Percentiles rank a stretch among this genome's conserved stretches.
Conservation (phyloP, 2,113 vertebrate genomes). For the Pedionomus torquatus region DNA sequence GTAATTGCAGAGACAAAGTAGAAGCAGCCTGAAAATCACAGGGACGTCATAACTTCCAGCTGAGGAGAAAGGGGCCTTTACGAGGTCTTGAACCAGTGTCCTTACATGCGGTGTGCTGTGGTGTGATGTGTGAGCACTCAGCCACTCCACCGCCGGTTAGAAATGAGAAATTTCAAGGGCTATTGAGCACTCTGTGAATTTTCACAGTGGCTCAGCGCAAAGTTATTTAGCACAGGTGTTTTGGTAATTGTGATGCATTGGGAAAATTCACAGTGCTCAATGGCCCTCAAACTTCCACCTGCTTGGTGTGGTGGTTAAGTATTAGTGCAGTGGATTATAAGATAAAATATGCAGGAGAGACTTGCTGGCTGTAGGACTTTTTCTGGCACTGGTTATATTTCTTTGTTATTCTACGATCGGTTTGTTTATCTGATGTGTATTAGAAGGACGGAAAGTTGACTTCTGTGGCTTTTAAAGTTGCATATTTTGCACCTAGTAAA, state of each 20-base stretch:
- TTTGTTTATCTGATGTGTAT: not conserved
- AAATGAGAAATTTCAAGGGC: conserved; percentile 70
- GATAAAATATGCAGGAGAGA: conserved; percentile 29
- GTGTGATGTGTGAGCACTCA: not conserved
- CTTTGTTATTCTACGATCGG: not conserved
- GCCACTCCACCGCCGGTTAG: conserved; percentile 6
- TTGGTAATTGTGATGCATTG: conserved; percentile 56
- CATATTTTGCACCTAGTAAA: not conserved
- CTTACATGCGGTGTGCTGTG: not conserved
- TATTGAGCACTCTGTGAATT: conserved; percentile 61
- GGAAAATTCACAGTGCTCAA: conserved; percentile 51
- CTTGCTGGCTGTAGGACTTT: conserved; percentile 22
- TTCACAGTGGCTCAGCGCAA: conserved; percentile 44
- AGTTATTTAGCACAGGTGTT: conserved; percentile 69
- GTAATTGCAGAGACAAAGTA: conserved; percentile 4
- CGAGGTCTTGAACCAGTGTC: conserved; percentile 1
- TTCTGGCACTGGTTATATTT: conserved; percentile 32
- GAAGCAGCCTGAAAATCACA: conserved; percentile 14
- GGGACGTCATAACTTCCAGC: not conserved
- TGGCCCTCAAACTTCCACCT: conserved; percentile 69
- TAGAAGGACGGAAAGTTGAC: not conserved
- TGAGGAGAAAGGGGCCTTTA: not conserved
- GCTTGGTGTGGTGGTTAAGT: conserved; percentile 48
- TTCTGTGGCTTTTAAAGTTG: not conserved
- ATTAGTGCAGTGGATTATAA: conserved; percentile 22